Percentiles rank a stretch among this genome's conserved stretches.
Conservation (phyloP, 2,113 vertebrate species). For the Chaetura pelagica region DNA sequence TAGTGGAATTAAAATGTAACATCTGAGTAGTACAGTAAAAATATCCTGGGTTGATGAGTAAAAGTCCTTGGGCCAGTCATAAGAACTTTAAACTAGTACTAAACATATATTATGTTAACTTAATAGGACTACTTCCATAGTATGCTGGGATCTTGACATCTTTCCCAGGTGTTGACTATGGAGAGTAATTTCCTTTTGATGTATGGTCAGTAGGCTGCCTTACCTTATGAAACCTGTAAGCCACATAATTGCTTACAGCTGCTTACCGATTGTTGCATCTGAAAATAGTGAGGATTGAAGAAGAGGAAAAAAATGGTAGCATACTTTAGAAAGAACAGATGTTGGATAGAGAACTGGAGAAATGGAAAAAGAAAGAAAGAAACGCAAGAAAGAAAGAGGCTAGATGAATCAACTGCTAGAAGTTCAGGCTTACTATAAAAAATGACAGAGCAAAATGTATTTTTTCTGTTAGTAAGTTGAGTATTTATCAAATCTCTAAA, state of each 20-base stretch:
- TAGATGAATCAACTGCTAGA: background rate
- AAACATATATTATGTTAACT: background rate
- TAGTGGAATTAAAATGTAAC: background rate
- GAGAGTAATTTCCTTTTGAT: background rate
- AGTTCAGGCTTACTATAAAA: background rate
- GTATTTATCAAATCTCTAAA: background rate
- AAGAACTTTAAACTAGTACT: background rate
- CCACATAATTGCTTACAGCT: background rate
- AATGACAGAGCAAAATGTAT: background rate
- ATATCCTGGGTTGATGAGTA: background rate
- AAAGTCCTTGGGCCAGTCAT: background rate
- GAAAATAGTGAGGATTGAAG: background rate
- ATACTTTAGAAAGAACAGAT: background rate
- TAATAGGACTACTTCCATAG: background rate
- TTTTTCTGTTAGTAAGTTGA: background rate
- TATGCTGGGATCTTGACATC: background rate
- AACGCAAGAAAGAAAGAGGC: background rate
- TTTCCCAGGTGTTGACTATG: background rate
- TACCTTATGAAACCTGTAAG: background rate
- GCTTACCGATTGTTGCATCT: background rate
- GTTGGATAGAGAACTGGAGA: background rate
- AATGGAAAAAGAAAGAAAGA: background rate
- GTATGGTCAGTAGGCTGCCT: background rate
- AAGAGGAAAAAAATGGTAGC: background rate
- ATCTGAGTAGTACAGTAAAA: background rate